These are phyloP conservation scores for Standfussiana lucernea DNA, from an alignment of 2,888 invertebrate species.

Conservation along the genomic window DNA sequence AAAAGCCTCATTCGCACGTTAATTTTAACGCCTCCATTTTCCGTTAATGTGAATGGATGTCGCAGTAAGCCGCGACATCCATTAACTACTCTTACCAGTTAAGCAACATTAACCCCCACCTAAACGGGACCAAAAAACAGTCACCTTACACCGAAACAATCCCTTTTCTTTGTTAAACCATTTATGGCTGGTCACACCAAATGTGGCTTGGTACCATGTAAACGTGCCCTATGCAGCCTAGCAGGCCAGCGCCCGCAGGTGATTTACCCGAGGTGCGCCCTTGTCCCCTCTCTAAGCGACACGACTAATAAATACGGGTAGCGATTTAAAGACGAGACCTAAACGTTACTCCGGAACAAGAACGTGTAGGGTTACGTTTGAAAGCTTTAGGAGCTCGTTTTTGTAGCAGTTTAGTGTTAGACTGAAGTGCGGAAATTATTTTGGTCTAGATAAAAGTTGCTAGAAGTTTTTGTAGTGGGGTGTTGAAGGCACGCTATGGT, in stretches of 20 bases:
- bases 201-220: conserved; percentile 71
- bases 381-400: conserved; percentile 63
- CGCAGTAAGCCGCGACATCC: conserved; percentile 24
- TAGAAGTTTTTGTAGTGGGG: background rate
- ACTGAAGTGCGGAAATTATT: conserved; percentile 52
- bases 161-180: conserved; percentile 57
- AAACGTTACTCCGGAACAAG: conserved; percentile 67
- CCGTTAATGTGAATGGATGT: too few relatives aligned
- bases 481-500: background rate
- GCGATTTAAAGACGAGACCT: conserved; percentile 75
- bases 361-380: conserved; percentile 73
- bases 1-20: background rate
- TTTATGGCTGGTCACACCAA: conserved; percentile 66
- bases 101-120: conserved; percentile 39
- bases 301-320: conserved; percentile 70
- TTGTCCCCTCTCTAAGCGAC: conserved; percentile 67
- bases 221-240: conserved; percentile 61
- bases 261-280: conserved; percentile 73
- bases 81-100: conserved; percentile 33
- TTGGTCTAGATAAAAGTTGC: conserved; percentile 36
- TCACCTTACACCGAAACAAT: conserved; percentile 60
- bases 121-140: conserved; percentile 42
- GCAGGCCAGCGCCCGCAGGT: conserved; percentile 59
- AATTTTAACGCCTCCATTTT: background rate
- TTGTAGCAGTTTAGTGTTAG: conserved; percentile 47